phyloP scores from a whole-genome alignment of 2,888 invertebrate species.

The Drosophila lacicola region DNA sequence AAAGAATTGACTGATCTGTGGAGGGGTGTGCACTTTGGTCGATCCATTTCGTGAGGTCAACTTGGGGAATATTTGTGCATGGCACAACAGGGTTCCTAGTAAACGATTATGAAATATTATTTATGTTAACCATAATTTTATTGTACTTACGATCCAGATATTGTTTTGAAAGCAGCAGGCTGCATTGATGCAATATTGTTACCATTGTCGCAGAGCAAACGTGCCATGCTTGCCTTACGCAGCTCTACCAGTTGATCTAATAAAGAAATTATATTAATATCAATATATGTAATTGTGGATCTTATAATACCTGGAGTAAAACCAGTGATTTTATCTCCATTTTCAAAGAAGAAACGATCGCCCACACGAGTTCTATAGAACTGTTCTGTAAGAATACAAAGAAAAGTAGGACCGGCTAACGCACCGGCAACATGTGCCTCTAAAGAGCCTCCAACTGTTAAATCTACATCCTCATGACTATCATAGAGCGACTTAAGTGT shows the following conservation, averaged over 20 bases:
- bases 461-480: constrained; percentile 92
- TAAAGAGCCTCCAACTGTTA: constrained; percentile 93
- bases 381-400: constrained; percentile 94
- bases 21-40: constrained; percentile 71
- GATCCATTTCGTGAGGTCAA: constrained; percentile 88
- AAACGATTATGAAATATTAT: constrained; percentile 24
- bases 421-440: constrained; percentile 92
- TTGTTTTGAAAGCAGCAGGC: constrained; percentile 88
- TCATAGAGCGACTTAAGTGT: constrained; percentile 89
- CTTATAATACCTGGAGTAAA: constrained; percentile 87
- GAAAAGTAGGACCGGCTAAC: constrained; percentile 93
- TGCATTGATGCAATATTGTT: constrained; percentile 89
- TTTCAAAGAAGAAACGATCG: constrained; percentile 94
- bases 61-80: constrained; percentile 87
- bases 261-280: neutral
- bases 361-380: constrained; percentile 94
- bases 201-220: constrained; percentile 93
- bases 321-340: constrained; percentile 87
- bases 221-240: constrained; percentile 91
- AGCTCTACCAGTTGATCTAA: constrained; percentile 91
- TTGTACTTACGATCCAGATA: constrained; percentile 87
- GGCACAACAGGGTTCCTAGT: constrained; percentile 88
- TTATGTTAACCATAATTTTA: no score
- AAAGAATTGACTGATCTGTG: constrained; percentile 54
- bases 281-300: neutral